Evolutionary conservation across 2,113 vertebrate genomes (phyloP).

Genomic region (Rostratula benghalensis): DNA sequence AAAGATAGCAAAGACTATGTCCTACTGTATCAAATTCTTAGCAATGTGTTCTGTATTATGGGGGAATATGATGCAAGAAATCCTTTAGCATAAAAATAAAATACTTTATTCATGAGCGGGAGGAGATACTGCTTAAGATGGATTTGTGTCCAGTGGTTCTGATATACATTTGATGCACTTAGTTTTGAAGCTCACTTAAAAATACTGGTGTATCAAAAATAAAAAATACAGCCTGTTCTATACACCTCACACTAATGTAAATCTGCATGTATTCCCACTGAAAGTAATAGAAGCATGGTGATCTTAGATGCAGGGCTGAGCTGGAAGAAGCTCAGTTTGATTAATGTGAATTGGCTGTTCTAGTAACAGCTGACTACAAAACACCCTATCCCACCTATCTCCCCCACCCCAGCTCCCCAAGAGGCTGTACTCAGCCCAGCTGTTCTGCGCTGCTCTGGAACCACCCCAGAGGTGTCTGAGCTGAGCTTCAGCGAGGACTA

Average conservation of each 20-base stretch:
- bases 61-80: not conserved
- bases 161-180: not conserved
- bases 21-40: not conserved
- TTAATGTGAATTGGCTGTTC: not conserved
- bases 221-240: not conserved
- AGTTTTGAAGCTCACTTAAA: not conserved
- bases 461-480: not conserved
- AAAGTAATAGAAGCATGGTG: not conserved
- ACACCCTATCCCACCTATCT: accelerated
- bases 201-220: not conserved
- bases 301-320: not conserved
- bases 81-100: not conserved
- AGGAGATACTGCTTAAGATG: not conserved
- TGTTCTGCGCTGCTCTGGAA: not conserved
- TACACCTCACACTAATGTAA: not conserved
- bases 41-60: not conserved
- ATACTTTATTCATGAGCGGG: not conserved
- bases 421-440: not conserved
- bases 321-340: not conserved
- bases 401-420: not conserved
- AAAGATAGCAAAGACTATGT: not conserved
- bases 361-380: not conserved
- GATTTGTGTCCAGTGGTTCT: not conserved
- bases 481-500: not conserved
- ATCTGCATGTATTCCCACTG: not conserved